Base-by-base conservation (phyloP, 2,888 invertebrate genomes). In the Melangyna quadrimaculata region DNA sequence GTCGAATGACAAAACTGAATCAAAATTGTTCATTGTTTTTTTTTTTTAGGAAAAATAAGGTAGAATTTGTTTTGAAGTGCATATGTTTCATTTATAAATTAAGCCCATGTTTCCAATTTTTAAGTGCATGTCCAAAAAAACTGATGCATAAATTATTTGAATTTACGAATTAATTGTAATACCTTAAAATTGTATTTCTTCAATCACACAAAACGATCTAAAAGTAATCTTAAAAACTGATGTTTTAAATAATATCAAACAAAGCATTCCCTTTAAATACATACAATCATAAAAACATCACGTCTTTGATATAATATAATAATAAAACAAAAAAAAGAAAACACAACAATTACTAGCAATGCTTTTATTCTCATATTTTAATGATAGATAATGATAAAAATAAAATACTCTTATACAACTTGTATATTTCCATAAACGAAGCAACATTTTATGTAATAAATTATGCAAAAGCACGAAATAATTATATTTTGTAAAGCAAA, bases 401-500 rank as follows among this genome's bases (percentile, higher is more conserved):
- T 29, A 45, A 1, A 35, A 65, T 22, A 24, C 19, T 45, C 19
- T 45, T 65, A 19, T 19, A 45, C 45, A 45, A 65, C 19, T 29
- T 65, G 29, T 65, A 71, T 37, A 78, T 61, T 61, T 55, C 32
- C 53, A 63, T 55, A 55, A 83, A 83, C 63, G 55, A 83, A 74
- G 29, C 45, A 19, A 45, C 12, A 32, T 63, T n/a, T 63, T 65
- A 83, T 71, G 74, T 70, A 70, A 78, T 61, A 24, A 72, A 24
- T 35, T 53, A n/a, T n/a, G n/a, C n/a, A n/a, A 65, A 35, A 48
- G 55, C 65, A 75, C 40, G 27, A 57, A 43, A 55, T 45, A 55
- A n/a, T 29, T 79, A 71, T 78, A 78, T 78, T 78, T 84, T 84
- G 57, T 80, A 77, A 82, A 59, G 14, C 22, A 59, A 71, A 43